Percentiles rank a stretch among this genome's conserved stretches.
These are phyloP conservation scores for Threskiornis aethiopicus DNA, from an alignment of 2,797 vertebrate species.

Conservation along the genomic window DNA sequence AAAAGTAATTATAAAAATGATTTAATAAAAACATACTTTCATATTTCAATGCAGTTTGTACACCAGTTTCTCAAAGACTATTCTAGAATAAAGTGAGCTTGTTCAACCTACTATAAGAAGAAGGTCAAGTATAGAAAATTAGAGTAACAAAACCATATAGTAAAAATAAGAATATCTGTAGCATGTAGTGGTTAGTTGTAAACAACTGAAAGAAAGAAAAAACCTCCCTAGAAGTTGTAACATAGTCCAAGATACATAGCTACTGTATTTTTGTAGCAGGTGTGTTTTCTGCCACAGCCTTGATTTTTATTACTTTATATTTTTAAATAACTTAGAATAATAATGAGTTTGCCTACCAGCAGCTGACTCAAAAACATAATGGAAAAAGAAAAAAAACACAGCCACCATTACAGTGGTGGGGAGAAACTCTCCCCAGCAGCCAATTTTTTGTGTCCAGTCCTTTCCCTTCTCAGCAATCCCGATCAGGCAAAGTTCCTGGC, in stretches of 20 bases:
- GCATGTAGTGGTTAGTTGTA: conserved; percentile 37
- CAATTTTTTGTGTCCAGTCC: conserved; percentile 23
- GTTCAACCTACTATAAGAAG: neutral
- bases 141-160: conserved; percentile 23
- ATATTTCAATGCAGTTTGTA: neutral
- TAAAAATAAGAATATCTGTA: conserved; percentile 17
- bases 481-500: neutral
- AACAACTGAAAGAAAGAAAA: conserved; percentile 29
- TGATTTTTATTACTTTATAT: conserved; percentile 63
- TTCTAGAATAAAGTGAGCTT: neutral
- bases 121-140: conserved; percentile 4
- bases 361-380: conserved; percentile 79
- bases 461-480: conserved; percentile 8
- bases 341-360: conserved; percentile 88
- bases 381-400: neutral
- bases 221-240: neutral
- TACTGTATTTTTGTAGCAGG: conserved; percentile 40
- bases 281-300: conserved; percentile 62
- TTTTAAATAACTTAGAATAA: conserved; percentile 70
- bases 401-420: neutral
- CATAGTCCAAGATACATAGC: conserved; percentile 18
- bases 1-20: neutral
- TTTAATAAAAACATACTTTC: conserved; percentile 8
- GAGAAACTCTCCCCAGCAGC: conserved; percentile 55
- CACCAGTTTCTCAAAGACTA: neutral